Conservation (phyloP, 92 coral and sea anemone species). For the Blastomussa wellsi region DNA sequence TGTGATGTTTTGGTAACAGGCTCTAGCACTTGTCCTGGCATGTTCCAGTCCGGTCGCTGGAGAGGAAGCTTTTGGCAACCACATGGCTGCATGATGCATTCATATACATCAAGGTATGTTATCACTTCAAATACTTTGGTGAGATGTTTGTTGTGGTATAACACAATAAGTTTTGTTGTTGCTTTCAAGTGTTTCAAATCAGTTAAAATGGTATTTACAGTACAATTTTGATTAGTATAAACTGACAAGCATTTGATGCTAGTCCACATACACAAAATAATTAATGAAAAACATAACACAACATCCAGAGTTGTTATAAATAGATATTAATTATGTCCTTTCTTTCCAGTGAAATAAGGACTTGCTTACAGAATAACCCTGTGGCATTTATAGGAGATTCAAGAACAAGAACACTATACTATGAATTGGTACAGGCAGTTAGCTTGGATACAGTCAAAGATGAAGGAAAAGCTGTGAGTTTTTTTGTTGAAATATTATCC, state of each 20-base stretch:
- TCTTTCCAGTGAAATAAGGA: constrained; percentile 72
- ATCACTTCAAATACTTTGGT: not conserved
- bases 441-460: constrained; percentile 40
- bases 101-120: constrained; percentile 74
- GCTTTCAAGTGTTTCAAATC: not conserved
- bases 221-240: no score
- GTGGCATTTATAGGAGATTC: constrained; percentile 95
- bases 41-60: constrained; percentile 88
- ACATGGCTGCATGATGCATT: constrained; percentile 96
- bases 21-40: constrained; percentile 72
- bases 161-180: not conserved
- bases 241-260: not conserved
- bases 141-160: not conserved
- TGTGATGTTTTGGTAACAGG: constrained; percentile 46
- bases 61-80: constrained; percentile 90
- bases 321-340: not conserved
- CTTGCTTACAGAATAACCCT: constrained; percentile 83
- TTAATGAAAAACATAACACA: not conserved
- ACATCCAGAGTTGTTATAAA: not conserved
- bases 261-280: not conserved
- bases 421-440: constrained; percentile 68
- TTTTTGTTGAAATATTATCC: no score
- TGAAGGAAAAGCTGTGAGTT: constrained; percentile 63
- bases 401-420: constrained; percentile 76
- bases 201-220: no score